Conservation (phyloP, 2,888 invertebrate genomes). For the Sepiola atlantica region DNA sequence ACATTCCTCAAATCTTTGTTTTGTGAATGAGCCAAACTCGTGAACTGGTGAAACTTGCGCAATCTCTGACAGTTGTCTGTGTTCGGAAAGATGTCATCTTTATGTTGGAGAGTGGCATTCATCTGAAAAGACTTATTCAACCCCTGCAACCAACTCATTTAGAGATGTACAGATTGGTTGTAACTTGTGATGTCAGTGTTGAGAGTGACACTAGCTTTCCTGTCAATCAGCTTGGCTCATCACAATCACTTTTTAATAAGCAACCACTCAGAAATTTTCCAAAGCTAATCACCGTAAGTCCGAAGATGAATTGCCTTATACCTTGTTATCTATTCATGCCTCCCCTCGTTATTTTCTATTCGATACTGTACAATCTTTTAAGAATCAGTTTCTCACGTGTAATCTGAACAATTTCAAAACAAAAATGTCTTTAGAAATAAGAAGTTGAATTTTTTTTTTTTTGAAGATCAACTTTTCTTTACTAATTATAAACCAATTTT, state of each 20-base stretch:
- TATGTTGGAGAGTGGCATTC: conserved; percentile 32
- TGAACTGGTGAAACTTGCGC: conserved; percentile 16
- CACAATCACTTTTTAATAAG: background rate
- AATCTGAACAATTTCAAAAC: background rate
- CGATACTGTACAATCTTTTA: background rate
- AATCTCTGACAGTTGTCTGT: background rate
- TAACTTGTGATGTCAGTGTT: background rate
- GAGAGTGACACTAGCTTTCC: conserved; percentile 3
- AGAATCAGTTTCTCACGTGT: background rate
- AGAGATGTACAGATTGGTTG: background rate
- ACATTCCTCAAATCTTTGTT: conserved; percentile 4
- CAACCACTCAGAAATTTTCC: conserved; percentile 4
- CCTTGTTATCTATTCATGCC: background rate
- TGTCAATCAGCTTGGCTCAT: background rate
- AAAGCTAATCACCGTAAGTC: background rate
- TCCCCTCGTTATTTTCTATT: background rate
- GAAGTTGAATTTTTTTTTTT: too few species aligned
- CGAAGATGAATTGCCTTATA: background rate
- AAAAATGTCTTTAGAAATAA: too few species aligned
- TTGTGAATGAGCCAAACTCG: conserved; percentile 1
- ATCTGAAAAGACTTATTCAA: background rate
- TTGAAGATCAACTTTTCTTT: too few species aligned
- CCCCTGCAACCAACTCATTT: conserved; percentile 32
- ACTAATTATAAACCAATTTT: too few species aligned
- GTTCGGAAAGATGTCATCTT: background rate